Conservation (phyloP, 35 echinoderm and acorn worm species). For the Ophioderma brevispina region DNA sequence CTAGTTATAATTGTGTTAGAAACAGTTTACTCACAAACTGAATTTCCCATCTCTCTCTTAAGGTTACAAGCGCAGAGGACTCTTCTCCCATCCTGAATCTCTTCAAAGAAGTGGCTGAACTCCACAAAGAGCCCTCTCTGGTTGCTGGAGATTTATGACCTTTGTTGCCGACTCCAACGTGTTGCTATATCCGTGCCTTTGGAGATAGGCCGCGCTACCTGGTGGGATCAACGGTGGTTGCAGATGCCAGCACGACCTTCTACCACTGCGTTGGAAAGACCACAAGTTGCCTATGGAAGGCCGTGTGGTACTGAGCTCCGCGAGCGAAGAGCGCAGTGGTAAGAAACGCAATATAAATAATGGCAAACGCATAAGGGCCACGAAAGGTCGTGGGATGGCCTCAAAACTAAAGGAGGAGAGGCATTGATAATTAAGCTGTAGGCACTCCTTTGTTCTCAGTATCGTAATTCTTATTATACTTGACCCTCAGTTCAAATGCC, state of each 20-base stretch:
- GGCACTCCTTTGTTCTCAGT: too few relatives aligned
- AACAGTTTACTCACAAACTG: neutral
- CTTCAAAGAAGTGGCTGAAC: conserved; percentile 18
- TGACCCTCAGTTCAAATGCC: too few relatives aligned
- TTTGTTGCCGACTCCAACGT: neutral
- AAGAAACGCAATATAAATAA: neutral
- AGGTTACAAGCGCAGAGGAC: conserved; percentile 20
- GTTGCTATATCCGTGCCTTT: conserved; percentile 42
- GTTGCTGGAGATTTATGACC: conserved; percentile 28
- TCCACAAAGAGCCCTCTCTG: conserved; percentile 50
- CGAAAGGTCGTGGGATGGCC: neutral
- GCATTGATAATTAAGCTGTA: neutral
- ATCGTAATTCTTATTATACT: too few relatives aligned
- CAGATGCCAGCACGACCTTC: neutral
- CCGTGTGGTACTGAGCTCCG: neutral
- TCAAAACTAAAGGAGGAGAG: neutral
- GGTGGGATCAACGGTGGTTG: conserved; percentile 49
- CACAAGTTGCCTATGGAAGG: neutral
- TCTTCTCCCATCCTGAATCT: conserved; percentile 20
- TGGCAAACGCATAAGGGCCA: neutral
- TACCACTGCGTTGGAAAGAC: neutral
- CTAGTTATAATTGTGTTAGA: neutral
- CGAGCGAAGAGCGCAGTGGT: neutral
- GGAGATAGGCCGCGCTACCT: conserved; percentile 54
- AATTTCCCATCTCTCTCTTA: neutral